phyloP scores from a whole-genome alignment of 2,797 vertebrate species.

The Microhierax caerulescens region DNA sequence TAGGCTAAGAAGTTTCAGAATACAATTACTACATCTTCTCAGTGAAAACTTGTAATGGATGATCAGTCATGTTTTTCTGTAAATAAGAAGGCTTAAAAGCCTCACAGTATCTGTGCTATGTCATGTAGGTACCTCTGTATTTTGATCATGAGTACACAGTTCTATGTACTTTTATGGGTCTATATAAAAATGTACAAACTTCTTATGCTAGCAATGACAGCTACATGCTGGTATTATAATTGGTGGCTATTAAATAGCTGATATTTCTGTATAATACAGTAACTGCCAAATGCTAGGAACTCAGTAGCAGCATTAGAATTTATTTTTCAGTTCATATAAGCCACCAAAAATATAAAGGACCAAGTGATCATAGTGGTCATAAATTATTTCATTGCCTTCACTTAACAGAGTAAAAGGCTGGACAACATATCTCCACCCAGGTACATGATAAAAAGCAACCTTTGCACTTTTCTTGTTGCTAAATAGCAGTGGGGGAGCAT shows the following conservation, averaged over 20 bases:
- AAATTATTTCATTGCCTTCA: slow-evolving; percentile 22
- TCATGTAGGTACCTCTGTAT: background rate
- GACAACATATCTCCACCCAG: background rate
- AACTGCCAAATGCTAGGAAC: background rate
- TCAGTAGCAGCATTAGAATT: background rate
- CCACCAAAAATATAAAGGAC: background rate
- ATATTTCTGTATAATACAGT: background rate
- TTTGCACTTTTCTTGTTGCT: slow-evolving; percentile 14
- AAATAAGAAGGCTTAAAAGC: background rate
- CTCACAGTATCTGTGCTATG: background rate
- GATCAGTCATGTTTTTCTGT: background rate
- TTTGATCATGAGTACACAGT: background rate
- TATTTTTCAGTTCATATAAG: background rate
- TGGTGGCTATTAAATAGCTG: background rate
- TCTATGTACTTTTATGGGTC: background rate
- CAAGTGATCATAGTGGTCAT: background rate
- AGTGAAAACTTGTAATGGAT: background rate
- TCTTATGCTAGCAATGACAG: background rate
- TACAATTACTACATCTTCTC: background rate
- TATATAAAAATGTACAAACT: background rate
- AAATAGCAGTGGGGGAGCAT: background rate
- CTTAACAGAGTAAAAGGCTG: background rate
- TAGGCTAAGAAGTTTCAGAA: background rate
- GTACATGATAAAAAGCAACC: slow-evolving; percentile 15
- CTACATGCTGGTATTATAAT: background rate